Conservation (phyloP, 2,113 vertebrate genomes). For the Lota lota region DNA sequence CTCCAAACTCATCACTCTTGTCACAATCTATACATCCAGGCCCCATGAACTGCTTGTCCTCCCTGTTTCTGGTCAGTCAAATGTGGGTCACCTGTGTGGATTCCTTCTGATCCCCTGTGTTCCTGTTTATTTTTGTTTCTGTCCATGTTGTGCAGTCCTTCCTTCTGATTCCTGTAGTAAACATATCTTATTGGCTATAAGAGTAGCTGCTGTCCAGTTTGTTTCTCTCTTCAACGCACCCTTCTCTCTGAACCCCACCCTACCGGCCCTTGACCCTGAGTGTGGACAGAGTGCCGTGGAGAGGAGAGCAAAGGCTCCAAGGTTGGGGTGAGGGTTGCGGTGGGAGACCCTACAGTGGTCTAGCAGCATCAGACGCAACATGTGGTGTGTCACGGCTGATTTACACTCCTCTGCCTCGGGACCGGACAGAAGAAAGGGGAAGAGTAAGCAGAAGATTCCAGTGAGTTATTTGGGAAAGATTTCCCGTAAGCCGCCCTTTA, state of each 20-base stretch:
- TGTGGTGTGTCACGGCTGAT: background rate
- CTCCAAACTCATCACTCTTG: too few relatives aligned
- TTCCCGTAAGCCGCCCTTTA: slow-evolving; percentile 9
- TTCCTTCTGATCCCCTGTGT: too few relatives aligned
- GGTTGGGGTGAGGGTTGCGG: background rate
- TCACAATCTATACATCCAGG: too few relatives aligned
- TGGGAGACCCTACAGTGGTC: background rate
- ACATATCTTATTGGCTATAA: too few relatives aligned
- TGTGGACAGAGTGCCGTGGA: background rate
- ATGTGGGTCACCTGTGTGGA: too few relatives aligned
- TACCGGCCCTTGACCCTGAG: background rate
- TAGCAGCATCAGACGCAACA: background rate
- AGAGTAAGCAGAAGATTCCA: slow-evolving; percentile 41
- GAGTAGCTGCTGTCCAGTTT: too few relatives aligned
- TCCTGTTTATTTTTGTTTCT: too few relatives aligned
- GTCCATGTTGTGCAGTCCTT: too few relatives aligned
- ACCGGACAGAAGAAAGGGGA: background rate
- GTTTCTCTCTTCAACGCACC: background rate
- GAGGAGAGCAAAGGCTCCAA: background rate
- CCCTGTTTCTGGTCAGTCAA: too few relatives aligned
- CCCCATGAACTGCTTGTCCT: too few relatives aligned
- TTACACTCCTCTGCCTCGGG: background rate
- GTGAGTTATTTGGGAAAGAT: background rate
- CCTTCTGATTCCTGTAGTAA: too few relatives aligned
- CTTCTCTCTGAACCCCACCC: background rate